Evolutionary conservation across 2,113 vertebrate genomes (phyloP).

Genomic region (Channa maculata): DNA sequence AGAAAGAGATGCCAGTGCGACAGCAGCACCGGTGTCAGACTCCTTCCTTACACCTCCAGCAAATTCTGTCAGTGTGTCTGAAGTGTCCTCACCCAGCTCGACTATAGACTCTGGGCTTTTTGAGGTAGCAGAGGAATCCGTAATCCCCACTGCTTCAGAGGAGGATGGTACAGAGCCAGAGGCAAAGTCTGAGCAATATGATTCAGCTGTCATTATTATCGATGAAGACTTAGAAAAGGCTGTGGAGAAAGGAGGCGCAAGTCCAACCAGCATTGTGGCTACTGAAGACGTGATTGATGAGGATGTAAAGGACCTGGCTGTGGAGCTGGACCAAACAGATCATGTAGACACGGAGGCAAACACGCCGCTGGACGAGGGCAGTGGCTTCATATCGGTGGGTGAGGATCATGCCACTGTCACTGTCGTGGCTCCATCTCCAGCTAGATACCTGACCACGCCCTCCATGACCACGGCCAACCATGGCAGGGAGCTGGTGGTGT

Average conservation of each 20-base stretch:
- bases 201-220: slow-evolving; percentile 30
- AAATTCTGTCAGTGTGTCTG: neutral
- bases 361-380: slow-evolving; percentile 71
- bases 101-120: slow-evolving; percentile 65
- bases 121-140: slow-evolving; percentile 49
- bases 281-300: neutral
- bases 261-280: neutral
- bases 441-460: slow-evolving; percentile 86
- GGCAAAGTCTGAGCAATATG: slow-evolving; percentile 12
- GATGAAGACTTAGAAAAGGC: slow-evolving; percentile 50
- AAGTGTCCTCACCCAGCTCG: slow-evolving; percentile 9
- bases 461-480: slow-evolving; percentile 81
- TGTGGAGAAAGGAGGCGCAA: slow-evolving; percentile 1
- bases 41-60: slow-evolving; percentile 27
- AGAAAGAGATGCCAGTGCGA: slow-evolving; percentile 19
- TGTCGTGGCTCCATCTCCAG: slow-evolving; percentile 69
- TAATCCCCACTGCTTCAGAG: slow-evolving; percentile 14
- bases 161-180: slow-evolving; percentile 1
- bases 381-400: slow-evolving; percentile 49
- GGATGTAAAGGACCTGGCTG: slow-evolving; percentile 57
- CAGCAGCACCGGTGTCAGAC: slow-evolving; percentile 26
- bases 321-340: slow-evolving; percentile 56
- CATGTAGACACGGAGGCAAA: slow-evolving; percentile 43
- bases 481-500: slow-evolving; percentile 90
- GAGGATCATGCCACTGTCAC: slow-evolving; percentile 34